A percentile compares a stretch with the other conserved stretches of the same genome.
Conservation (phyloP, 1,140 invertebrate genomes). For the Cotesia vestalis region DNA sequence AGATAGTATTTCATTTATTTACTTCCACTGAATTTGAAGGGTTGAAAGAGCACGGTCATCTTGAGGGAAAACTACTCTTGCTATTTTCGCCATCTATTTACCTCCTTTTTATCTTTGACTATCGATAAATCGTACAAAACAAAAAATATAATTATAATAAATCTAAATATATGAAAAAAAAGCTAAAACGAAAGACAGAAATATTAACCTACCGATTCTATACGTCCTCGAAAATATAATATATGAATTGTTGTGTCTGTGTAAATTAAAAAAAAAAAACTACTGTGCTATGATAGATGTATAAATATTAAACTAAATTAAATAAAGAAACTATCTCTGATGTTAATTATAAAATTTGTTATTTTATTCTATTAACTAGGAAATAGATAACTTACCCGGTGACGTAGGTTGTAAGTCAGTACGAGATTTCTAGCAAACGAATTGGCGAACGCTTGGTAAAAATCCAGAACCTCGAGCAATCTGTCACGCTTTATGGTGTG, state of each 20-base stretch:
- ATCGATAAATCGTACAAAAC: conserved; percentile 7
- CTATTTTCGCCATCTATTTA: background rate
- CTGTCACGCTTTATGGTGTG: conserved; percentile 98
- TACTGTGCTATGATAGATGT: background rate
- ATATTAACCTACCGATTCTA: background rate
- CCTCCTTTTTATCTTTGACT: background rate
- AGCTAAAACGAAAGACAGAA: conserved; percentile 1
- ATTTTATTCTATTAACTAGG: conserved; percentile 16
- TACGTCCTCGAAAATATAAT: too few relatives aligned
- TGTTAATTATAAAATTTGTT: conserved; percentile 26
- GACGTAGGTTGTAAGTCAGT: conserved; percentile 97
- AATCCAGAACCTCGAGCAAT: conserved; percentile 96
- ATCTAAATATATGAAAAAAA: background rate
- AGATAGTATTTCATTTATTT: conserved; percentile 23
- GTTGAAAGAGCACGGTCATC: conserved; percentile 4
- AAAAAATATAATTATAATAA: background rate
- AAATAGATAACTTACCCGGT: conserved; percentile 77
- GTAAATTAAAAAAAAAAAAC: conserved; percentile 26
- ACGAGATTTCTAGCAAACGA: conserved; percentile 98
- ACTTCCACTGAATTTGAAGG: conserved; percentile 6
- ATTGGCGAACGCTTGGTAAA: conserved; percentile 99
- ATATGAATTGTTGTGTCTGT: conserved; percentile 7
- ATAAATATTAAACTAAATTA: background rate
- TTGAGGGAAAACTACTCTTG: background rate
- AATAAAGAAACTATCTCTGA: background rate